Evolutionary conservation across 2,888 invertebrate species (phyloP), one percentile per base, ranked within the genome.

Genomic region (Polydesmus complanatus): DNA sequence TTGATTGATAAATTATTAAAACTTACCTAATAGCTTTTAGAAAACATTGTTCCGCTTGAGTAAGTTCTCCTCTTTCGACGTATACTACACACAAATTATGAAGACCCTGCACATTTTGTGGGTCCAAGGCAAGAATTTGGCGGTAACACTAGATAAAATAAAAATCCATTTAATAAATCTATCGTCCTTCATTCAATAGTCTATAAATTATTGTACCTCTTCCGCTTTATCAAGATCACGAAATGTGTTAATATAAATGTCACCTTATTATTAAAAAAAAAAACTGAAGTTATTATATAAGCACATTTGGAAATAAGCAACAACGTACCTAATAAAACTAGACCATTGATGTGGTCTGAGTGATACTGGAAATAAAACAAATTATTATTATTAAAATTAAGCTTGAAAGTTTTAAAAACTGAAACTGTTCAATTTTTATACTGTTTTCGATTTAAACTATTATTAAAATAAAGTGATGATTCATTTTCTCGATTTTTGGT

Each of bases 1-100:
- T 18, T 19, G 23, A 2, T 23, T 54, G 3, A 18, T 3, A 54
- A 19, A 3, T 3, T 22, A n/a, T 18, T 26, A 25, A 14, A 54
- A 11, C 56, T 55, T 59, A 59, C 59, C 68, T 61, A 5, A 69
- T 69, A 1, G 91, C 92, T 56, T 84, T 80, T 56, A 84, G 80
- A 22, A 96, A 80, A 72, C 96, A 96, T 58, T 83, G 80, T 67
- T 89, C 88, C 0, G 94, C 95, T 59, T 82, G 78, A 19, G 83
- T 79, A 26, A 96, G 78, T 69, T 87, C 84, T 14, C 93, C 93
- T 48, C 89, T 81, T 74, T 96, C 95, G 3, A 96, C 94, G 68
- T 88, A 88, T 0, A 96, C 94, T 5, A 96, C 95, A 75, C 96
- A 96, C 26, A 96, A 79, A 76, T 96, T 96, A 78, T 96, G 96